Conservation (phyloP, 2,113 vertebrate genomes). For the Sebastes fasciatus region DNA sequence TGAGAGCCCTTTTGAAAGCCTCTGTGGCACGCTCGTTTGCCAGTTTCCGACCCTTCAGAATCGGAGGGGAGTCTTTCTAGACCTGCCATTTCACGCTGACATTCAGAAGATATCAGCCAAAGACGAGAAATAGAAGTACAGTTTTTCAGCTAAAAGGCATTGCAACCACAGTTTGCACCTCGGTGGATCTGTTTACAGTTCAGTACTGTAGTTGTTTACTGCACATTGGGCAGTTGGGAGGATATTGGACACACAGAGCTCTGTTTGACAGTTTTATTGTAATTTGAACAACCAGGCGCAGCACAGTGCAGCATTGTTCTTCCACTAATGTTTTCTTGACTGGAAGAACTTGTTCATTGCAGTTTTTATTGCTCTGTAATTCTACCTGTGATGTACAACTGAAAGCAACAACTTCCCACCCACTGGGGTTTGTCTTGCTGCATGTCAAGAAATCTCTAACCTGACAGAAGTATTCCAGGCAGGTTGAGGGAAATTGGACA, state of each 20-base stretch:
- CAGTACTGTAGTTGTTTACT: background rate
- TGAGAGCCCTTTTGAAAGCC: slow-evolving; percentile 8
- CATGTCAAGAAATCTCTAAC: background rate
- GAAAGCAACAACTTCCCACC: background rate
- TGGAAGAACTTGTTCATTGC: background rate
- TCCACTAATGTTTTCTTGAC: background rate
- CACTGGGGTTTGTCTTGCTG: background rate
- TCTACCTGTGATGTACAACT: background rate
- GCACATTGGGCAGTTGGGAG: background rate
- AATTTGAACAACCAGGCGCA: background rate
- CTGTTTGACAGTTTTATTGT: slow-evolving; percentile 14
- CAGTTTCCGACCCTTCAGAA: background rate
- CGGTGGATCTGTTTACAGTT: background rate
- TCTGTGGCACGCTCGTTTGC: background rate
- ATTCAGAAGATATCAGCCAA: background rate
- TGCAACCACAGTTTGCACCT: background rate
- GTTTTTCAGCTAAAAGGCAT: background rate
- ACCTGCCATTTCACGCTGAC: slow-evolving; percentile 1
- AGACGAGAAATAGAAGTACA: background rate
- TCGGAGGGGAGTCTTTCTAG: slow-evolving; percentile 1
- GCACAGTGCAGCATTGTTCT: slow-evolving; percentile 10
- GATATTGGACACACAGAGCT: background rate
- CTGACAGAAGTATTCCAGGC: background rate
- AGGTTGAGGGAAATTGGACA: background rate
- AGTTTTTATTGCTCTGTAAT: background rate